These are phyloP conservation scores for Leucophenga varia DNA, from an alignment of 1,140 invertebrate genomes.

Conservation along the genomic window DNA sequence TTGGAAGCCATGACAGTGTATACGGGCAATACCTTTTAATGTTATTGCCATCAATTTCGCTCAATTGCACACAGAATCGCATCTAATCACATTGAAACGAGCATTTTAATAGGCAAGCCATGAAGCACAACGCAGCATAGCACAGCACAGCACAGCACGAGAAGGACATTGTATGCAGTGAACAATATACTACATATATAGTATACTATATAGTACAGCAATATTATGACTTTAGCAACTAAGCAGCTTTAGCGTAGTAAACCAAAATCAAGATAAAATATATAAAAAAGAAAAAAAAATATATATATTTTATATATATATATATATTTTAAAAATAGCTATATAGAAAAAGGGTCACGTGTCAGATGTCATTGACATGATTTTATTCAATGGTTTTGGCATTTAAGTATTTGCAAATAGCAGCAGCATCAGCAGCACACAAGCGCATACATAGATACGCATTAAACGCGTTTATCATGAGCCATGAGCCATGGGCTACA, in stretches of 20 bases:
- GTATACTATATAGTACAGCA: too few relatives aligned
- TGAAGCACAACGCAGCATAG: background rate
- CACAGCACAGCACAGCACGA: too few relatives aligned
- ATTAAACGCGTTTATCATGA: too few relatives aligned
- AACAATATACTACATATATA: too few relatives aligned
- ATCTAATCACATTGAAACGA: slow-evolving; percentile 49
- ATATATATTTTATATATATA: too few relatives aligned
- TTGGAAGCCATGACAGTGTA: slow-evolving; percentile 1
- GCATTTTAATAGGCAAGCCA: background rate
- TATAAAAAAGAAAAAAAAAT: too few relatives aligned
- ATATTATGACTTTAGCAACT: background rate
- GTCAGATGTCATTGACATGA: slow-evolving; percentile 53
- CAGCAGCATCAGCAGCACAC: slow-evolving; percentile 15
- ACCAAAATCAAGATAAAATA: too few relatives aligned
- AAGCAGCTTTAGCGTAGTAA: too few relatives aligned
- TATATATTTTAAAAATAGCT: too few relatives aligned
- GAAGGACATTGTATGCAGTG: too few relatives aligned
- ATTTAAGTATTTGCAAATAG: slow-evolving; percentile 44
- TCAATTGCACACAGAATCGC: slow-evolving; percentile 52
- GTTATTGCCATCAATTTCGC: slow-evolving; percentile 51
- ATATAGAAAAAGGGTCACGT: slow-evolving; percentile 50
- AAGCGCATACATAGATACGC: too few relatives aligned
- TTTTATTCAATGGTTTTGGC: slow-evolving; percentile 25
- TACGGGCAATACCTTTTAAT: slow-evolving; percentile 44
- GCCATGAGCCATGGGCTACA: slow-evolving; percentile 3